phyloP scores from a whole-genome alignment of 2,113 vertebrate species.

The Centropristis striata region DNA sequence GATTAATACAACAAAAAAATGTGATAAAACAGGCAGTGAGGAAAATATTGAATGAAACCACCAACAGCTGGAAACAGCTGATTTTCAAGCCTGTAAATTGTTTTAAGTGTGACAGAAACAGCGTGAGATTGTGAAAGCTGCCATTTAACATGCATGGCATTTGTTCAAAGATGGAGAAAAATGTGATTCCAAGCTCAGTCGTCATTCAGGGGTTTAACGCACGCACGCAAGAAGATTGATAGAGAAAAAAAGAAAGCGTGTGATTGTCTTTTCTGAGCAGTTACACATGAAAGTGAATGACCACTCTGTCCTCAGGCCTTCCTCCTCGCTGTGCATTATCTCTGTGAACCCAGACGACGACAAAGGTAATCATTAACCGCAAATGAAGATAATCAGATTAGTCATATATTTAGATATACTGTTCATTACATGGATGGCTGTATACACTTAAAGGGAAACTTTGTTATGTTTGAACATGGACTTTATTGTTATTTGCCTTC shows the following conservation, averaged over 20 bases:
- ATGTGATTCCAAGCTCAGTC: background rate
- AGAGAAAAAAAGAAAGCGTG: background rate
- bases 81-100: background rate
- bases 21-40: too few relatives aligned
- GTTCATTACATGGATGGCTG: background rate
- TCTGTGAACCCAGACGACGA: slow-evolving; percentile 40
- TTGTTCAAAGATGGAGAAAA: background rate
- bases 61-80: too few relatives aligned
- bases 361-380: slow-evolving; percentile 67
- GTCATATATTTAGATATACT: background rate
- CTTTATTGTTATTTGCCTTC: too few relatives aligned
- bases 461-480: too few relatives aligned
- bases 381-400: background rate
- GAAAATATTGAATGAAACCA: too few relatives aligned
- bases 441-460: background rate
- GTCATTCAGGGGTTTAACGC: background rate
- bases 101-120: background rate
- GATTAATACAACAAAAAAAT: too few relatives aligned
- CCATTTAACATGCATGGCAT: background rate
- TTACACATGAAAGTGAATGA: background rate
- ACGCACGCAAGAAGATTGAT: background rate
- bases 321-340: slow-evolving; percentile 68
- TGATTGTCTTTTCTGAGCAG: slow-evolving; percentile 21
- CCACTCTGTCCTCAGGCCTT: slow-evolving; percentile 74
- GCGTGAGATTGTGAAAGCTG: background rate